phyloP scores from a whole-genome alignment of 2,113 vertebrate species.

The Cricetomys ansorgei region DNA sequence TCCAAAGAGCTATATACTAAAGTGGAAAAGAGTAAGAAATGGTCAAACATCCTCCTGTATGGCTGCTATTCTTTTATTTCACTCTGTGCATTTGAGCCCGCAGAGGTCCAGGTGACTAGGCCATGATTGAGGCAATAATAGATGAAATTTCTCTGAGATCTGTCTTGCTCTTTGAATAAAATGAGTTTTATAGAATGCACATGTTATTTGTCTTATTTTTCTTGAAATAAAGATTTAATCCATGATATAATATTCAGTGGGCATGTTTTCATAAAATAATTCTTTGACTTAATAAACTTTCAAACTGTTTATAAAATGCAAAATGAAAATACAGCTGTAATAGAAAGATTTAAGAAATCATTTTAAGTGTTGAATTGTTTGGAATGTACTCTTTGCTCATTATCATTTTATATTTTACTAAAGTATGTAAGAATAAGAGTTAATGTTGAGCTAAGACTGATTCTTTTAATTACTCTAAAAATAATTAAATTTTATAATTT shows the following conservation, averaged over 20 bases:
- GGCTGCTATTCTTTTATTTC: neutral
- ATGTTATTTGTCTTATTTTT: neutral
- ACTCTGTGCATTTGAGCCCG: neutral
- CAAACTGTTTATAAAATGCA: neutral
- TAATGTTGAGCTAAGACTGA: neutral
- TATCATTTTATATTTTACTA: neutral
- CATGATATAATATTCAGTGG: neutral
- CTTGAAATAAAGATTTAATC: constrained; percentile 5
- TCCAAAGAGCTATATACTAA: neutral
- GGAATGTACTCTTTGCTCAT: neutral
- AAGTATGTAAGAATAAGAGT: neutral
- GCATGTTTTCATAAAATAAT: neutral
- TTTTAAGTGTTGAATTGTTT: neutral
- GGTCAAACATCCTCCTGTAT: neutral
- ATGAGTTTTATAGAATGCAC: neutral
- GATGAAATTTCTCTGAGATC: neutral
- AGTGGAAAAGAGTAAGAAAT: neutral
- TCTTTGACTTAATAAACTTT: constrained; percentile 7
- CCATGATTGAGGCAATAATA: neutral
- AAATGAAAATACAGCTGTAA: neutral
- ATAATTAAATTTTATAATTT: constrained; percentile 24
- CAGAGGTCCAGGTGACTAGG: neutral
- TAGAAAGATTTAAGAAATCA: neutral
- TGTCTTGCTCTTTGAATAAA: neutral
- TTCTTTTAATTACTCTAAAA: neutral